Evolutionary conservation across 2,888 invertebrate genomes (phyloP).

Genomic region (Patella ulyssiponensis): DNA sequence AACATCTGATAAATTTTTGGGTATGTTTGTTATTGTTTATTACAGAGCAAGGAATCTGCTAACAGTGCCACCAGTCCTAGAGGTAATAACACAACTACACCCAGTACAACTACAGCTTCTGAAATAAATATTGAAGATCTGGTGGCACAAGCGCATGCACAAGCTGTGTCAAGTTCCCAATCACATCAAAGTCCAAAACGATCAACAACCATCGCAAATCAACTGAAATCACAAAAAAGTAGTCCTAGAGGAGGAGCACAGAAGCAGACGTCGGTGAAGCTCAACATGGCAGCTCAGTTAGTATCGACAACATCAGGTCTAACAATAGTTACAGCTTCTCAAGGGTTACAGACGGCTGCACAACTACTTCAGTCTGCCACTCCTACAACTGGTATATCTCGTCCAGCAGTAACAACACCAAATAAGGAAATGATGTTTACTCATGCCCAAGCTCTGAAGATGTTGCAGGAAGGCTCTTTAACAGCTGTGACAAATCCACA

Average conservation of each 20-base stretch:
- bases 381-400: neutral
- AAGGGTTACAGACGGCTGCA: neutral
- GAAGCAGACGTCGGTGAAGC: neutral
- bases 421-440: conserved; percentile 8
- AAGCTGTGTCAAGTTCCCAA: neutral
- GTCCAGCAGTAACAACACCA: neutral
- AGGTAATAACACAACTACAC: no score
- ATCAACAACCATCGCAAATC: conserved; percentile 5
- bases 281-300: neutral
- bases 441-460: neutral
- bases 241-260: neutral
- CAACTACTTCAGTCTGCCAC: neutral
- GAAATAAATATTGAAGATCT: conserved; percentile 4
- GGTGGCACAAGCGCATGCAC: neutral
- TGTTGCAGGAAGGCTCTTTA: neutral
- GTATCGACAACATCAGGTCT: neutral
- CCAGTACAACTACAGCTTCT: neutral
- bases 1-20: no score
- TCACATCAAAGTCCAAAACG: conserved; percentile 3
- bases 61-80: no score
- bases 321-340: neutral
- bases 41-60: no score
- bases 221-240: neutral
- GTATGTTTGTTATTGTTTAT: no score
- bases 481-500: neutral